Evolutionary conservation across 2,888 invertebrate genomes (phyloP), one percentile per base, ranked within the genome.

Genomic region (Platynereis dumerilii): DNA sequence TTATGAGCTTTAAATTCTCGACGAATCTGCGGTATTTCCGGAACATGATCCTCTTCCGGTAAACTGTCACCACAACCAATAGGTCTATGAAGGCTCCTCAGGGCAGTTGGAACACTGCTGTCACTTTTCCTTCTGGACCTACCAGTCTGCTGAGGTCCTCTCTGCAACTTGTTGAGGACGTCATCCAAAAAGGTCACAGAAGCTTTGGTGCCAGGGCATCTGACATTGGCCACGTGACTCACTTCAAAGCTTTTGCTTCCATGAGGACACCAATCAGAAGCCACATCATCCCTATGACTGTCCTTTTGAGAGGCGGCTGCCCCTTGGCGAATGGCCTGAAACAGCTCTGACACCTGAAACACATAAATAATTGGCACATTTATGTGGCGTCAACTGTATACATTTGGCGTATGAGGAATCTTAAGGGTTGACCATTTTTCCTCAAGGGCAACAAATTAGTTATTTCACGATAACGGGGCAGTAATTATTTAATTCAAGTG

Each of bases 121-220:
- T 34, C 34, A 34, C 34, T 34, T 12, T 34, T 34, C 34, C 34
- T 5, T 34, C 34, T 5, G 12, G 34, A 34, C 12, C 12, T 34
- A 12, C 34, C 34, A 34, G 34, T 7, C 27, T 60, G 52, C 7
- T 48, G 22, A 52, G 15, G 48, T 28, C 28, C 22, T 55, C 26
- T 17, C 24, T 90, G 89, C 77, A 96, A 93, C 83, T 92, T 93
- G 66, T 90, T 88, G 64, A 96, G 85, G 1, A 95, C 93, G 80
- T 95, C 94, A 79, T 96, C 96, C 74, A 96, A 93, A 75, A 96
- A 91, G 0, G 91, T 89, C 72, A 92, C 92, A 0, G 94, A 92
- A 0, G 93, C 91, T 80, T 93, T 93, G 77, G 92, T 89, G 78
- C 92, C 91, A 45, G 92, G 91, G 74, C 94, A 92, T 72, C 92